phyloP scores from a whole-genome alignment of 2,113 vertebrate species.

The Cariama cristata region DNA sequence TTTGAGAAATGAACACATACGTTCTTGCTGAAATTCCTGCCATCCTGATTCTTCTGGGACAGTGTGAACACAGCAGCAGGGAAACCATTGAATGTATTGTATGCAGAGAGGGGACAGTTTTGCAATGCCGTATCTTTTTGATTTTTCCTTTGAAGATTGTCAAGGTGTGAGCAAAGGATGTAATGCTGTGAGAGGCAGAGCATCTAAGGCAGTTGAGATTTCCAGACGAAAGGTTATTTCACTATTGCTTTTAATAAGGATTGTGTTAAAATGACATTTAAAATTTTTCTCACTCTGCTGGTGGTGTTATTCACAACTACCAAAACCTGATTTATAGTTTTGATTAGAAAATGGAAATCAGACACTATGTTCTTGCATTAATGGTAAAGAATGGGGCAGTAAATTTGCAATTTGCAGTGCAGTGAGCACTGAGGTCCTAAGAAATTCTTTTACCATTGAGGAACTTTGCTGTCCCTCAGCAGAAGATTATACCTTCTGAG shows the following conservation, averaged over 20 bases:
- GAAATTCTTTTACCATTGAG: neutral
- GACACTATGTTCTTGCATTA: neutral
- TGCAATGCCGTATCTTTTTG: neutral
- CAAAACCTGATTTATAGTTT: neutral
- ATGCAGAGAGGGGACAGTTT: neutral
- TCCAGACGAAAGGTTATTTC: neutral
- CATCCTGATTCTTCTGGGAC: neutral
- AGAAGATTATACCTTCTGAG: neutral
- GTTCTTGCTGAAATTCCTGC: neutral
- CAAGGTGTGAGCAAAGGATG: neutral
- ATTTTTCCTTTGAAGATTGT: constrained; percentile 13
- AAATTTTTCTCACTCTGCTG: neutral
- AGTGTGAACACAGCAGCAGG: neutral
- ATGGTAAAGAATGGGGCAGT: neutral
- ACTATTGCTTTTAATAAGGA: neutral
- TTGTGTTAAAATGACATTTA: neutral
- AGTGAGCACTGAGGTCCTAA: neutral
- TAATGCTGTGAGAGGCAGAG: neutral
- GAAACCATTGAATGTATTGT: neutral
- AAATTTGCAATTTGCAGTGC: neutral
- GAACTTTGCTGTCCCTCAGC: neutral
- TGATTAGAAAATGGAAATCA: neutral
- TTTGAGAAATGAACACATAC: neutral
- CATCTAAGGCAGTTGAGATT: neutral
- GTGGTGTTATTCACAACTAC: neutral